Conservation (phyloP, 2,888 invertebrate genomes). For the Acanthosepion pharaonis region DNA sequence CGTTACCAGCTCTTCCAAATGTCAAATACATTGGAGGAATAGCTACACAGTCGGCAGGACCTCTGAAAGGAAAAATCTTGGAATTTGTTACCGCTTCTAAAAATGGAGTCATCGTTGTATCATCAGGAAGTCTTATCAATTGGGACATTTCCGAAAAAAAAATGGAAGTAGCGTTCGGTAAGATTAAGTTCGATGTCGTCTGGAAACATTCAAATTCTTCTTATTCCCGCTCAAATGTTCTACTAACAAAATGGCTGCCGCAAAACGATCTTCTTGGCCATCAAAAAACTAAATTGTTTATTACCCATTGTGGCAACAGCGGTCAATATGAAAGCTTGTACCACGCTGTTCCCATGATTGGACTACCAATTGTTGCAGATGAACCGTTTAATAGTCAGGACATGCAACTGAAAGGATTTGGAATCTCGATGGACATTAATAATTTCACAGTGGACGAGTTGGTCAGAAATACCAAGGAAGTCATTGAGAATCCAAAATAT, state of each 20-base stretch:
- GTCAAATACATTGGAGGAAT: slow-evolving; percentile 53
- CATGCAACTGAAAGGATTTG: slow-evolving; percentile 54
- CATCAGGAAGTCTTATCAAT: slow-evolving; percentile 49
- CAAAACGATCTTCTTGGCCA: neutral
- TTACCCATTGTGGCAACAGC: slow-evolving; percentile 57
- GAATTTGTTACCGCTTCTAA: slow-evolving; percentile 50
- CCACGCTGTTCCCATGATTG: slow-evolving; percentile 57
- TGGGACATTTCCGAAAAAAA: slow-evolving; percentile 42
- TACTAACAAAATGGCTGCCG: no score
- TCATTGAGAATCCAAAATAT: no score
- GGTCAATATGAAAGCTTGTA: slow-evolving; percentile 57
- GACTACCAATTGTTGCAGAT: slow-evolving; percentile 55
- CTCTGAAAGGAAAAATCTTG: slow-evolving; percentile 49
- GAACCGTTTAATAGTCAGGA: slow-evolving; percentile 52
- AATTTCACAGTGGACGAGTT: slow-evolving; percentile 50
- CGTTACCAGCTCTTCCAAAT: slow-evolving; percentile 52
- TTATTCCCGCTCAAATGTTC: no score
- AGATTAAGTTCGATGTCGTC: slow-evolving; percentile 8
- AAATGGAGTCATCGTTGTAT: slow-evolving; percentile 54
- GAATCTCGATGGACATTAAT: slow-evolving; percentile 53
- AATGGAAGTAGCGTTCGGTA: slow-evolving; percentile 51
- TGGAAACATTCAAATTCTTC: no score
- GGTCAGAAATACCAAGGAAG: neutral
- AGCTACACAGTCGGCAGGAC: slow-evolving; percentile 48
- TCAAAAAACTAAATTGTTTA: slow-evolving; percentile 52